phyloP scores from a whole-genome alignment of 2,888 invertebrate species.

The Drosophila monieri region DNA sequence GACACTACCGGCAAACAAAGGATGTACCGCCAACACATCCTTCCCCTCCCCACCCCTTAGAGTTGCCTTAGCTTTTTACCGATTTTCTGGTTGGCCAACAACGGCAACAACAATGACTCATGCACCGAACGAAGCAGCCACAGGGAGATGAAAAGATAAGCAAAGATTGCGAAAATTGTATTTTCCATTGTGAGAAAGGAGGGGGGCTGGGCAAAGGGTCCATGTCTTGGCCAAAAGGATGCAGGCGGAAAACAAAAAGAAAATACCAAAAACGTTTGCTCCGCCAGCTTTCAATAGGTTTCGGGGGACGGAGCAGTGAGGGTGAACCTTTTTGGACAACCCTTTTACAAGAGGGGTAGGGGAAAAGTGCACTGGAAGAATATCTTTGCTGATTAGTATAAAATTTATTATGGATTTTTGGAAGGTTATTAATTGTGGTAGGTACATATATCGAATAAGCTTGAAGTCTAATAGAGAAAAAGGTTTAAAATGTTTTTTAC shows the following conservation, averaged over 20 bases:
- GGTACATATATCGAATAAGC: too few species aligned
- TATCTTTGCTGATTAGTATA: background rate
- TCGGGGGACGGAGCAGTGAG: constrained; percentile 3
- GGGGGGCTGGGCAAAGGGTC: constrained; percentile 10
- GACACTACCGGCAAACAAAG: constrained; percentile 58
- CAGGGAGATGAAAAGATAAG: constrained; percentile 72
- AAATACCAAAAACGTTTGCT: constrained; percentile 42
- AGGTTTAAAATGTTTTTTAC: too few species aligned
- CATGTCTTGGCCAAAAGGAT: constrained; percentile 42
- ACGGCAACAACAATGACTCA: constrained; percentile 36
- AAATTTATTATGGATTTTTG: background rate
- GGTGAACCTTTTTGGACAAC: constrained; percentile 22
- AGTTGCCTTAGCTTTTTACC: constrained; percentile 52
- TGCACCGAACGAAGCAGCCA: constrained; percentile 38
- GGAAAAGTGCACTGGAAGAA: constrained; percentile 25
- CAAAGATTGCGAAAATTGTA: constrained; percentile 74
- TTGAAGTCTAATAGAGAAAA: too few species aligned
- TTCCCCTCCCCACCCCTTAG: constrained; percentile 12
- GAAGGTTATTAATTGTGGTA: background rate
- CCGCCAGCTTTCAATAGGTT: constrained; percentile 37
- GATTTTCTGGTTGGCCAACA: constrained; percentile 50
- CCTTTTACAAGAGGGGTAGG: background rate
- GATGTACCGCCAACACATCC: constrained; percentile 31
- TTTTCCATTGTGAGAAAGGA: constrained; percentile 58
- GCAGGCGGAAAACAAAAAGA: constrained; percentile 42